Evolutionary conservation across 2,113 vertebrate species (phyloP).

Genomic region (Halcyon malimbica): DNA sequence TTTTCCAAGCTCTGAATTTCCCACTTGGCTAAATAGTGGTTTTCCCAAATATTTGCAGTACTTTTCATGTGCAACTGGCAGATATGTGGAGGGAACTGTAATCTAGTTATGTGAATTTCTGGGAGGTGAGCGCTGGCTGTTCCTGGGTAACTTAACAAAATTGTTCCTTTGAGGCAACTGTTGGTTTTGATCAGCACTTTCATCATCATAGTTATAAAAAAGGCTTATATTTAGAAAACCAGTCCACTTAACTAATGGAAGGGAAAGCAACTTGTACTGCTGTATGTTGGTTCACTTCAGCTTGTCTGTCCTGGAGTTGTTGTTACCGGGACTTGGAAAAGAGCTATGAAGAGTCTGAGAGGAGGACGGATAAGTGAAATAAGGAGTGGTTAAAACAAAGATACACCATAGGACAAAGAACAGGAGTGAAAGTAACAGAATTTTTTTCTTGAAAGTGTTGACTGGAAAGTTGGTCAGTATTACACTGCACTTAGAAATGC

Average conservation of each 20-base stretch:
- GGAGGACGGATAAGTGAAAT: background rate
- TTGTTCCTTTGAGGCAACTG: background rate
- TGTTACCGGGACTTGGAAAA: background rate
- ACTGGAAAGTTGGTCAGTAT: background rate
- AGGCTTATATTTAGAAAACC: background rate
- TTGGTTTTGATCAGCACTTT: background rate
- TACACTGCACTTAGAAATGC: background rate
- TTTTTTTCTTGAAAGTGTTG: background rate
- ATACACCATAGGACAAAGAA: background rate
- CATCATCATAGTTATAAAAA: background rate
- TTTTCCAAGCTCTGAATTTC: no score
- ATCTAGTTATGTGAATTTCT: background rate
- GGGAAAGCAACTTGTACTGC: fast-evolving
- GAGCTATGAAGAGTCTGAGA: background rate
- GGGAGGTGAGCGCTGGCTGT: background rate
- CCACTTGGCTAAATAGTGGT: background rate
- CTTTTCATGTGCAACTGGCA: background rate
- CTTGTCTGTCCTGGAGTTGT: background rate
- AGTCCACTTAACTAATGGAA: background rate
- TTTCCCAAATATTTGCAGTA: background rate
- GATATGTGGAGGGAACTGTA: background rate
- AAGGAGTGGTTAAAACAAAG: background rate
- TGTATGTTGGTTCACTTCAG: background rate
- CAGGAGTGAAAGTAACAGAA: background rate
- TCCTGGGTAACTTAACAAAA: background rate